These are phyloP conservation scores for Mobula birostris DNA, from an alignment of 2,113 vertebrate species.

Conservation along the genomic window DNA sequence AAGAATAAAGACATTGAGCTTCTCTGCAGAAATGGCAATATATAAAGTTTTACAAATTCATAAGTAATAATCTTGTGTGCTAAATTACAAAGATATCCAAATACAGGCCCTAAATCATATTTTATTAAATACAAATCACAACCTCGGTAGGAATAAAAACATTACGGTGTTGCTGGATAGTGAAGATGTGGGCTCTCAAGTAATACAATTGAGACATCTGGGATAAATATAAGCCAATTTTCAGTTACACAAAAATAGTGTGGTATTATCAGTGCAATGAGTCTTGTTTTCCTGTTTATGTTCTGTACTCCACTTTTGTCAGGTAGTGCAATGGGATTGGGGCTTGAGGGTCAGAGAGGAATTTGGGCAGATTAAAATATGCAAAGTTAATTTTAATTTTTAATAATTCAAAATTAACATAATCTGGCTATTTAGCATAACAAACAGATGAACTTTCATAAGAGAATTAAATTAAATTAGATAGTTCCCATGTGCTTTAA, in stretches of 20 bases:
- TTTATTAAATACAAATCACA: not conserved
- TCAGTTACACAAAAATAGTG: not conserved
- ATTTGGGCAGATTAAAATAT: not conserved
- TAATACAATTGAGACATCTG: not conserved
- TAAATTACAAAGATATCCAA: not conserved
- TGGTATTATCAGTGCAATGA: not conserved
- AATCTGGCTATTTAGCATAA: not conserved
- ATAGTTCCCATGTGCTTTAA: not conserved
- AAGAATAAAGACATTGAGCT: not conserved
- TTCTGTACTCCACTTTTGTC: not conserved
- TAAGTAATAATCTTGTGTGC: not conserved
- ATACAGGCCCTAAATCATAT: not conserved
- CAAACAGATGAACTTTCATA: not conserved
- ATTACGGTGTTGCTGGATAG: not conserved
- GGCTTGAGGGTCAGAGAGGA: too few relatives aligned
- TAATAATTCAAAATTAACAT: not conserved
- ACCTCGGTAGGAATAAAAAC: not conserved
- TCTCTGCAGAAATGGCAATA: not conserved
- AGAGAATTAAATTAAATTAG: not conserved
- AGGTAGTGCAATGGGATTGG: not conserved
- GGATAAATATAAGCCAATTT: not conserved
- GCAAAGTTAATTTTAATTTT: not conserved
- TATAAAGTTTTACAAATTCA: not conserved
- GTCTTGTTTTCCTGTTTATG: not conserved
- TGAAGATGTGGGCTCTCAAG: not conserved